Conservation (phyloP, 1,140 invertebrate genomes). For the Melipona quadrifasciata region DNA sequence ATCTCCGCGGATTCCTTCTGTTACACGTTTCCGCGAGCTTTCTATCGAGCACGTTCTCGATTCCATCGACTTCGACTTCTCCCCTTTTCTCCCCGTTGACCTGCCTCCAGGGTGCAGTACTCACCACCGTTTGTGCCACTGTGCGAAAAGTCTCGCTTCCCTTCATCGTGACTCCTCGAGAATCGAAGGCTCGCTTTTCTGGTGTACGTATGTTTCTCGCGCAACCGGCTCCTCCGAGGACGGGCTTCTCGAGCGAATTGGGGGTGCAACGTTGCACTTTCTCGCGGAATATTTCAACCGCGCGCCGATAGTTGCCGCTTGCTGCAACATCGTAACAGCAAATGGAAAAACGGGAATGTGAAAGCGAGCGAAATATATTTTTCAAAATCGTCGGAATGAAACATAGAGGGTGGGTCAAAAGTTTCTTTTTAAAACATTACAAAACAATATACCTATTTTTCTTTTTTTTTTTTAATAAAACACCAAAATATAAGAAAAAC, state of each 20-base stretch:
- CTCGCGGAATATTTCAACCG: slow-evolving; percentile 15
- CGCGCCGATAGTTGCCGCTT: too few species aligned
- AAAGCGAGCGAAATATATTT: too few species aligned
- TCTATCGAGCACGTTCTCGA: neutral
- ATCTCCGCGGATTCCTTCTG: neutral
- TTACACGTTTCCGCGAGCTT: neutral
- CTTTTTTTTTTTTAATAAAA: too few species aligned
- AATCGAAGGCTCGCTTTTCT: slow-evolving; percentile 11
- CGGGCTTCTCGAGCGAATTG: neutral
- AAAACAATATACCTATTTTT: too few species aligned
- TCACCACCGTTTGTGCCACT: neutral
- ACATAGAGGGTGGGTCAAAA: too few species aligned
- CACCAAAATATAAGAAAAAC: too few species aligned
- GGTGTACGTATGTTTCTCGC: neutral
- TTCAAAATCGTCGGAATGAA: too few species aligned
- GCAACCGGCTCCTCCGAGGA: slow-evolving; percentile 1
- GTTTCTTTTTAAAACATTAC: too few species aligned
- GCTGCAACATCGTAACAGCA: too few species aligned
- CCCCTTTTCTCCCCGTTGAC: neutral
- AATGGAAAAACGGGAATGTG: too few species aligned
- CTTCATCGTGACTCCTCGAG: neutral
- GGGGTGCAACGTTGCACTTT: neutral
- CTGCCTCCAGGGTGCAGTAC: slow-evolving; percentile 14
- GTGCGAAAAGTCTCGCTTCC: neutral
- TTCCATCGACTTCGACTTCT: neutral